Base-by-base conservation (phyloP, 2,113 vertebrate species). In the Ancistrus triradiatus region DNA sequence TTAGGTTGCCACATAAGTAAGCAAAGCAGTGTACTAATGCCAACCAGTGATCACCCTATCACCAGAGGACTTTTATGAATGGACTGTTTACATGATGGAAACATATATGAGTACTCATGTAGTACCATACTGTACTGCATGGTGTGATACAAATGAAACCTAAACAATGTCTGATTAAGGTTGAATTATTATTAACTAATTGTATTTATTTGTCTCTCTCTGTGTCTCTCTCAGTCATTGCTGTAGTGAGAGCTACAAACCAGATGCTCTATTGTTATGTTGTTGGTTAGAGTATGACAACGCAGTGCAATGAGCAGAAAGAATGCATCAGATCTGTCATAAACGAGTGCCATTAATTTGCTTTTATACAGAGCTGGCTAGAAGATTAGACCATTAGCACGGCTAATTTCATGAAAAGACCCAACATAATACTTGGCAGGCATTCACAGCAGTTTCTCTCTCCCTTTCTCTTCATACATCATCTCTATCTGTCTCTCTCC, bases 281-380 rank as follows among this genome's bases (percentile, higher is more conserved):
- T 63, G 66, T 60, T 81, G 77, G 76, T 74, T 46, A 77, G 37
- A 50, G 74, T 52, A 58, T 67, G 61, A 82, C 75, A 73, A 79
- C 28, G 24, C 74, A 49, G 74, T 68, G 65, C 79, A 82, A 78
- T 59, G 47, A 62, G 79, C 63, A 77, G 76, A 82, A 78, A 70
- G 31, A 56, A 55, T 78, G 80, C 70, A 70, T 75, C 70, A 74
- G 76, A 79, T 82, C 78, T 80, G 76, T 78, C 80, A 81, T 74
- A 87, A 84, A 86, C 68, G 66, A 78, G 74, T 75, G 70, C 77
- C 83, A 85, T 85, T 80, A 81, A 79, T 84, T 80, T 79, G 74
- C 77, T 80, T 83, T 85, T 73, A 81, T 72, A 74, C 74, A 76
- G 78, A 73, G 63, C 74, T 77, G 78, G 69, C 75, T 69, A 75